A percentile compares a stretch with the other conserved stretches of the same genome.
Evolutionary conservation across 2,888 invertebrate species (phyloP).

Genomic region (Odontocolon sp.): DNA sequence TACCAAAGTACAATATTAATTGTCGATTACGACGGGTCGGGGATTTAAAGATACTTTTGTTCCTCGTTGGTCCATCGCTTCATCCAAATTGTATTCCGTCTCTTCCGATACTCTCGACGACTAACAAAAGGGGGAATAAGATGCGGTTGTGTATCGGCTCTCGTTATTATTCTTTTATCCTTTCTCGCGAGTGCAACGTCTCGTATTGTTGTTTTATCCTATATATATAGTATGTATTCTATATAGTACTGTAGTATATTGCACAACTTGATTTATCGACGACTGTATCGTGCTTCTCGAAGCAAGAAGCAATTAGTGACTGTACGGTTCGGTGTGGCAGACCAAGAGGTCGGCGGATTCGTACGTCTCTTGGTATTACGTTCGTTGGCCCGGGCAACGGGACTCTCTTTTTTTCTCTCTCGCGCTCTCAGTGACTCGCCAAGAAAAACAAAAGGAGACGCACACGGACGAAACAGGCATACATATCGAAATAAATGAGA

Average conservation of each 20-base stretch:
- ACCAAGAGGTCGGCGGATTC: slow-evolving; percentile 35
- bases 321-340: slow-evolving; percentile 23
- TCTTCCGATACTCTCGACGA: slow-evolving; percentile 42
- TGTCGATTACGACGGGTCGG: slow-evolving; percentile 13
- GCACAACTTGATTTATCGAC: slow-evolving; percentile 56
- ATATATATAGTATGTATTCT: slow-evolving; percentile 2
- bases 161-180: slow-evolving; percentile 42
- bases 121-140: slow-evolving; percentile 49
- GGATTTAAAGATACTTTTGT: slow-evolving; percentile 30
- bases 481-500: slow-evolving; percentile 36
- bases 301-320: slow-evolving; percentile 58
- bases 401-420: slow-evolving; percentile 43
- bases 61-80: background rate
- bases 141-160: slow-evolving; percentile 16
- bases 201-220: slow-evolving; percentile 36
- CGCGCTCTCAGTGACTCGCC: slow-evolving; percentile 44
- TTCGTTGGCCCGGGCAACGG: slow-evolving; percentile 42
- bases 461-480: slow-evolving; percentile 18
- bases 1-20: slow-evolving; percentile 18
- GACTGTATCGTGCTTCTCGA: slow-evolving; percentile 52
- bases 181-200: slow-evolving; percentile 3
- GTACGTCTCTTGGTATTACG: slow-evolving; percentile 52
- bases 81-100: slow-evolving; percentile 36
- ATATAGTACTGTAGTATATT: slow-evolving; percentile 24
- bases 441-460: slow-evolving; percentile 47